Evolutionary conservation across 2,113 vertebrate species (phyloP).

Genomic region (Myotis yumanensis): DNA sequence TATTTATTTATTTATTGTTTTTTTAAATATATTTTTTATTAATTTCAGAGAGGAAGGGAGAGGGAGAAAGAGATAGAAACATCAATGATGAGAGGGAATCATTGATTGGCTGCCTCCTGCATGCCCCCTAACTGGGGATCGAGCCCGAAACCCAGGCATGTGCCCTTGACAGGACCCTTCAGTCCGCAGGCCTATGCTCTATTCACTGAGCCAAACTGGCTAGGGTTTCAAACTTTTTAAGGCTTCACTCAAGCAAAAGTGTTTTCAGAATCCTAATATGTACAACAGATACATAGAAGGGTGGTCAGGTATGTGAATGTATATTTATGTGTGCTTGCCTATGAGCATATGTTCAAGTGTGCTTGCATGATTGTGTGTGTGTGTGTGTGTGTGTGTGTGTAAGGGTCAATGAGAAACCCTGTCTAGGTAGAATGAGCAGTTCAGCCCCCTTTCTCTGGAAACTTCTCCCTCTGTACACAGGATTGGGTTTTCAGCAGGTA

Average conservation of each 20-base stretch:
- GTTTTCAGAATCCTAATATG: neutral
- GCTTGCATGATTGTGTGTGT: neutral
- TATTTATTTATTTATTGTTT: neutral
- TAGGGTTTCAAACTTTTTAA: neutral
- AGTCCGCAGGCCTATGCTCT: too few relatives aligned
- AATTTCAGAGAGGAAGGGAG: too few relatives aligned
- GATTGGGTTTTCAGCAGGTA: neutral
- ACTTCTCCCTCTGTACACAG: neutral
- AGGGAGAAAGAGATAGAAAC: too few relatives aligned
- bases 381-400: neutral
- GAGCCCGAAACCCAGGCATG: too few relatives aligned
- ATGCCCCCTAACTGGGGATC: too few relatives aligned
- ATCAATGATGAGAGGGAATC: too few relatives aligned
- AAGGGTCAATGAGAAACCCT: neutral
- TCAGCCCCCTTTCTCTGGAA: neutral
- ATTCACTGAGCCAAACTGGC: too few relatives aligned
- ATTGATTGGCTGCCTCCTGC: too few relatives aligned
- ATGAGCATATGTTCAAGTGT: neutral
- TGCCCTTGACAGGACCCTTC: too few relatives aligned
- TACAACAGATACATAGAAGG: neutral
- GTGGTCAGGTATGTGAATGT: neutral
- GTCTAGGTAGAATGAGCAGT: neutral
- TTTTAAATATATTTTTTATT: too few relatives aligned
- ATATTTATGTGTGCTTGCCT: neutral
- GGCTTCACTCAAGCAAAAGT: neutral